Conservation (phyloP, 1,140 invertebrate species). For the Hormaphis cornu region DNA sequence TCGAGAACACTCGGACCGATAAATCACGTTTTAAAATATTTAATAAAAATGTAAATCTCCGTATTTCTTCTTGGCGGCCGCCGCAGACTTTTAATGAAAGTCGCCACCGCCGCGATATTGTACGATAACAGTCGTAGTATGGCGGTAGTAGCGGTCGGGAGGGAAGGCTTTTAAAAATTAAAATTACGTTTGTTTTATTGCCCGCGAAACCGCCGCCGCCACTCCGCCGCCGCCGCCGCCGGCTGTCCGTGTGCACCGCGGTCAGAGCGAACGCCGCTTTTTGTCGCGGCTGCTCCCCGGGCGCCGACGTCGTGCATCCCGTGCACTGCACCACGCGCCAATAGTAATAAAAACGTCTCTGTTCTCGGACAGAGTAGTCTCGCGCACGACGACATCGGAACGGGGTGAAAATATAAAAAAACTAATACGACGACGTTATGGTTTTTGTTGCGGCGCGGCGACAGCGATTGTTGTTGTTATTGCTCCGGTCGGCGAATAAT, state of each 20-base stretch:
- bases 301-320: background rate
- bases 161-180: slow-evolving; percentile 30
- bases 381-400: background rate
- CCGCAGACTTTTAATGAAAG: slow-evolving; percentile 31
- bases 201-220: background rate
- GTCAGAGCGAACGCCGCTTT: background rate
- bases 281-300: slow-evolving; percentile 5
- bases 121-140: background rate
- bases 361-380: background rate
- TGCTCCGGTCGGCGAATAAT: slow-evolving; percentile 20
- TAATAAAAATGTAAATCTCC: slow-evolving; percentile 32
- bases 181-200: slow-evolving; percentile 32
- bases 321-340: no score
- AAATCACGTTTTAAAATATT: slow-evolving; percentile 32
- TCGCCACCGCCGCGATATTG: slow-evolving; percentile 11
- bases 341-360: no score
- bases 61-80: slow-evolving; percentile 12
- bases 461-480: background rate
- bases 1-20: slow-evolving; percentile 23
- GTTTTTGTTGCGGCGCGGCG: no score
- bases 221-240: background rate
- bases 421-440: background rate
- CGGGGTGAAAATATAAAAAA: background rate
- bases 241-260: background rate
- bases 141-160: background rate